phyloP scores from a whole-genome alignment of 2,113 vertebrate species.

The Nycticorax nycticorax region DNA sequence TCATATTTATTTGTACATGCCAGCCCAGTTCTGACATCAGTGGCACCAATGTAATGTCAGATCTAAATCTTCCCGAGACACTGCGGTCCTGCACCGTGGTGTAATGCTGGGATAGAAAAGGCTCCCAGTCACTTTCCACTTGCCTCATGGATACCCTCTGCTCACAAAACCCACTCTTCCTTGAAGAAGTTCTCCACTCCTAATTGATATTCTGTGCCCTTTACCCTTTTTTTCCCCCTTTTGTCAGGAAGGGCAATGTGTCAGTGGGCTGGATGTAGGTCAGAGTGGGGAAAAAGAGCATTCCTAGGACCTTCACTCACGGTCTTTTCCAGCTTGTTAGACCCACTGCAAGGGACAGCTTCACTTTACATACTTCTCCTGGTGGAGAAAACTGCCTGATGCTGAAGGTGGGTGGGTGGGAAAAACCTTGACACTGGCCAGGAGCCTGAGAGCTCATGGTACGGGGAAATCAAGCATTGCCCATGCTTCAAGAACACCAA shows the following conservation, averaged over 20 bases:
- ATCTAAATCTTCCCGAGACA: background rate
- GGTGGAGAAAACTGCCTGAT: background rate
- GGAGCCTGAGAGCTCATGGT: background rate
- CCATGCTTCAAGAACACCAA: background rate
- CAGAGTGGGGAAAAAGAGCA: background rate
- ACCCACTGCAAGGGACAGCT: background rate
- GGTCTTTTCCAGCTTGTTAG: background rate
- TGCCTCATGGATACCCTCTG: background rate
- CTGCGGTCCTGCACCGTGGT: background rate
- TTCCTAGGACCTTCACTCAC: background rate
- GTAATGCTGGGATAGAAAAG: background rate
- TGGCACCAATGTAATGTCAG: background rate
- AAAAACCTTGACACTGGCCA: background rate
- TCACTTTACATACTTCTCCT: rapidly evolving
- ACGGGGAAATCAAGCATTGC: background rate
- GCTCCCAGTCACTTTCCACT: background rate
- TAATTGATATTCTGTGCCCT: background rate
- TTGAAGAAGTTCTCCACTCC: background rate
- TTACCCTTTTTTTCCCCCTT: background rate
- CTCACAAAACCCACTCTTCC: background rate
- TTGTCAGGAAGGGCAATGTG: background rate
- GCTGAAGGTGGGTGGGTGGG: background rate
- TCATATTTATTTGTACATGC: slow-evolving; percentile 14
- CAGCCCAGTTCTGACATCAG: slow-evolving; percentile 6
- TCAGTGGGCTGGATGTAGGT: background rate